These are phyloP conservation scores for Aphrophora alni DNA, from an alignment of 2,888 invertebrate species.

Conservation along the genomic window DNA sequence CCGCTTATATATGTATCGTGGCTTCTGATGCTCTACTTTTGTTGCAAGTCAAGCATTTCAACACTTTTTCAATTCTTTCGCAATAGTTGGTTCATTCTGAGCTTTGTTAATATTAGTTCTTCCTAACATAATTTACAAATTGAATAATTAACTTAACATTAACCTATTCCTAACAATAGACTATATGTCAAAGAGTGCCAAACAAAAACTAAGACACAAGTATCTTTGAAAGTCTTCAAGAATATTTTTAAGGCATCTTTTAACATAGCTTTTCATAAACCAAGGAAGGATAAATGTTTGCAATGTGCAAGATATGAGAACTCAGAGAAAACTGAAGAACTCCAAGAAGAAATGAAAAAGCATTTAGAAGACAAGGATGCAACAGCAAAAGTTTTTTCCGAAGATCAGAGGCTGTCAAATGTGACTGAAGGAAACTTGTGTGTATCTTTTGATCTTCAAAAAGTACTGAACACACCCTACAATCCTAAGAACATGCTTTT, in stretches of 20 bases:
- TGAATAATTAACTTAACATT: too few species aligned
- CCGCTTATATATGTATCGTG: too few species aligned
- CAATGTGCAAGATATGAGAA: neutral
- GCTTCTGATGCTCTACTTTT: too few species aligned
- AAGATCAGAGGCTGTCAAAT: conserved; percentile 6
- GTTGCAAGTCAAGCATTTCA: too few species aligned
- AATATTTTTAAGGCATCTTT: neutral
- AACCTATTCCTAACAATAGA: too few species aligned
- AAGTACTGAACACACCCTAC: conserved; percentile 50
- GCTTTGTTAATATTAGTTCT: too few species aligned
- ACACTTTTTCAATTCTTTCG: too few species aligned
- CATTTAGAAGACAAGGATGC: neutral
- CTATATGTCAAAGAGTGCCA: neutral
- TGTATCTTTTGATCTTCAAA: conserved; percentile 48
- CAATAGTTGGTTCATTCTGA: too few species aligned
- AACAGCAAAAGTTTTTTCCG: conserved; percentile 2
- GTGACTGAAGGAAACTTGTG: conserved; percentile 11
- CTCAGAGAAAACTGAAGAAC: neutral
- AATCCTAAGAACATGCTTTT: conserved; percentile 48
- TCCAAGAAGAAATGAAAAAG: neutral
- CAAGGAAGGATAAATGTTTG: conserved; percentile 6
- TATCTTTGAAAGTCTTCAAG: neutral
- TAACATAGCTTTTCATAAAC: neutral
- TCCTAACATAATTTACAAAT: too few species aligned
- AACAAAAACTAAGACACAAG: neutral